Evolutionary conservation across 2,888 invertebrate genomes (phyloP).

Genomic region (Frankliniella intonsa): DNA sequence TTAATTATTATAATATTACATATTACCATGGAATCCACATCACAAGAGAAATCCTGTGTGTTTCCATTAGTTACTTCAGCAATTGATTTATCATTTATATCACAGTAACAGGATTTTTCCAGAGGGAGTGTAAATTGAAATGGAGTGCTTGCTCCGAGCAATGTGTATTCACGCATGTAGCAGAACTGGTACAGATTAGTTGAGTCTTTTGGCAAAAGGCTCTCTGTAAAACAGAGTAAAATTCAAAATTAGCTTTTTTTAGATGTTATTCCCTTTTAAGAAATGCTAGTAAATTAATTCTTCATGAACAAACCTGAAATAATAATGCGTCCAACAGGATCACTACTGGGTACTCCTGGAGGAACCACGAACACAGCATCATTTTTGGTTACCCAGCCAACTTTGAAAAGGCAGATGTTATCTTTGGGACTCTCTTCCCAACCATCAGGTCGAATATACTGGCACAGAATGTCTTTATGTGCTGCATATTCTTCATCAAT

Average conservation of each 20-base stretch:
- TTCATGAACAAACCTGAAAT: neutral
- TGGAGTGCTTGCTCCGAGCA: conserved; percentile 8
- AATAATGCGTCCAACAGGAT: neutral
- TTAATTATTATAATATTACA: no score
- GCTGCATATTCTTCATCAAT: neutral
- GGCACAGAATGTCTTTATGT: neutral
- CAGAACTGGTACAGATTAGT: neutral
- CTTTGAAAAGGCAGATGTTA: neutral
- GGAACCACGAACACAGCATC: neutral
- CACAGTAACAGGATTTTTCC: no score
- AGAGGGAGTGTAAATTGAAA: neutral
- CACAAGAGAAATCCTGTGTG: no score
- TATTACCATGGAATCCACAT: no score
- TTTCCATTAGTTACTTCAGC: no score
- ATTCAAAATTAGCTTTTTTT: neutral
- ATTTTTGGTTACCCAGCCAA: neutral
- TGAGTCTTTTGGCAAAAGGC: neutral
- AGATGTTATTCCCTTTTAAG: neutral
- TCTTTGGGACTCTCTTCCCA: neutral
- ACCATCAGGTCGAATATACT: neutral
- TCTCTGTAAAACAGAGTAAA: neutral
- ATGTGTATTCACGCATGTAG: neutral
- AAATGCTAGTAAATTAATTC: neutral
- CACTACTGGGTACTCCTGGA: neutral
- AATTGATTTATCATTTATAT: no score